Evolutionary conservation across 1,140 invertebrate genomes (phyloP).

Genomic region (Anastrepha obliqua): DNA sequence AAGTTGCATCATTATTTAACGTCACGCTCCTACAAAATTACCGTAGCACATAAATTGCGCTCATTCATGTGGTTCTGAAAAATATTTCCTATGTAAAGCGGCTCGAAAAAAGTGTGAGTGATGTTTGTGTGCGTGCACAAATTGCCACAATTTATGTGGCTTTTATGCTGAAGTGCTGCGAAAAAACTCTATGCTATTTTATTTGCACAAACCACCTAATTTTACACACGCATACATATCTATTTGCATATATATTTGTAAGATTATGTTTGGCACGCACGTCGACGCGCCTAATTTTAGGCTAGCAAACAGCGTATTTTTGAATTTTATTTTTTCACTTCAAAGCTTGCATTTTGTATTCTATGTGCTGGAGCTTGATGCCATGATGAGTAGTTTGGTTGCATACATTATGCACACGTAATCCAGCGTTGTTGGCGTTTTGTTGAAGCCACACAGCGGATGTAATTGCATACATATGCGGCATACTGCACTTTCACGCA

Average conservation of each 20-base stretch:
- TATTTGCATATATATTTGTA: neutral
- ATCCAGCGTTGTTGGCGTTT: neutral
- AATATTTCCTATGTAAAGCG: neutral
- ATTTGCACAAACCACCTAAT: slow-evolving; percentile 8
- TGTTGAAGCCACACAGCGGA: neutral
- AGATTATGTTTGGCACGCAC: neutral
- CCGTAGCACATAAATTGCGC: slow-evolving; percentile 40
- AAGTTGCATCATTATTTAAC: neutral
- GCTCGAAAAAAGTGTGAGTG: neutral
- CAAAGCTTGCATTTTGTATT: neutral
- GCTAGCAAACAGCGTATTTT: neutral
- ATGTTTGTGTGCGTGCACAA: neutral
- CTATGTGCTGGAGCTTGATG: neutral
- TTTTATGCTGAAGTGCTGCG: slow-evolving; percentile 35
- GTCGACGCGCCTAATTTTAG: slow-evolving; percentile 43
- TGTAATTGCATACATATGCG: neutral
- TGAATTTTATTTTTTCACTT: neutral
- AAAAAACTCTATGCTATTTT: slow-evolving; percentile 23
- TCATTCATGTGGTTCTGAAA: neutral
- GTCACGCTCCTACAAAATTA: neutral
- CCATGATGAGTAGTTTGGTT: neutral
- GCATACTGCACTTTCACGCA: neutral
- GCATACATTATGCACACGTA: neutral
- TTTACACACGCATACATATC: neutral
- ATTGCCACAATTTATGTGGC: slow-evolving; percentile 46